Evolutionary conservation across 2,797 vertebrate genomes (phyloP).

Genomic region (Champsocephalus gunnari): DNA sequence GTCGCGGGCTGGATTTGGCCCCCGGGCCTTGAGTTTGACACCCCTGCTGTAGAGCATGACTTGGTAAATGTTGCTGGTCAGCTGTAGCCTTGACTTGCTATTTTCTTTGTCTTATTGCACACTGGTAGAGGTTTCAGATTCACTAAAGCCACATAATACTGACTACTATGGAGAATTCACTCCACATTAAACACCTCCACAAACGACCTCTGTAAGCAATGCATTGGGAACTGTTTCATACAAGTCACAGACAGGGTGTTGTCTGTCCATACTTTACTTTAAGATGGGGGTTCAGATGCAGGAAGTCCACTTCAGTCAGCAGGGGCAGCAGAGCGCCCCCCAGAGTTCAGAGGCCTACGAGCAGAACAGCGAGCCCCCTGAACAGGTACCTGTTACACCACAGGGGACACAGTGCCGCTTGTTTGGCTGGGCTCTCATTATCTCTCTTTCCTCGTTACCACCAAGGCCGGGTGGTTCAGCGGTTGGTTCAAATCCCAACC

Average conservation of each 20-base stretch:
- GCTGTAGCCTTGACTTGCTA: too few species aligned
- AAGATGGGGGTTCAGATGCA: constrained; percentile 49
- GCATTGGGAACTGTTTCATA: background rate
- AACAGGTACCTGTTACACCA: constrained; percentile 48
- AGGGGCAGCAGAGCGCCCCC: constrained; percentile 6
- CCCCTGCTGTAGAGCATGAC: too few species aligned
- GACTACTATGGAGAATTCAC: too few species aligned
- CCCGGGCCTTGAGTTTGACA: too few species aligned
- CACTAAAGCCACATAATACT: too few species aligned
- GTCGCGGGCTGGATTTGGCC: too few species aligned
- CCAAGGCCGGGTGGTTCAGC: constrained; percentile 80
- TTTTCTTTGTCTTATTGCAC: too few species aligned
- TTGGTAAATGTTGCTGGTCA: too few species aligned
- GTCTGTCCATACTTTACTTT: constrained; percentile 24
- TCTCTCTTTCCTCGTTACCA: constrained; percentile 18
- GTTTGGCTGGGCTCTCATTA: background rate
- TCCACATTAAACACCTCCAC: too few species aligned
- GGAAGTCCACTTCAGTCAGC: background rate
- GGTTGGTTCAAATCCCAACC: constrained; percentile 82
- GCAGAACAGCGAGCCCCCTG: constrained; percentile 3
- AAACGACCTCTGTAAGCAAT: too few species aligned
- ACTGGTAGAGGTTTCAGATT: too few species aligned
- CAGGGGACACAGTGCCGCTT: background rate
- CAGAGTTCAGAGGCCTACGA: constrained; percentile 13
- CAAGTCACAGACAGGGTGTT: background rate